Percentiles rank a stretch among this genome's conserved stretches.
phyloP scores from a whole-genome alignment of 2,113 vertebrate genomes.

The Zapus hudsonius region DNA sequence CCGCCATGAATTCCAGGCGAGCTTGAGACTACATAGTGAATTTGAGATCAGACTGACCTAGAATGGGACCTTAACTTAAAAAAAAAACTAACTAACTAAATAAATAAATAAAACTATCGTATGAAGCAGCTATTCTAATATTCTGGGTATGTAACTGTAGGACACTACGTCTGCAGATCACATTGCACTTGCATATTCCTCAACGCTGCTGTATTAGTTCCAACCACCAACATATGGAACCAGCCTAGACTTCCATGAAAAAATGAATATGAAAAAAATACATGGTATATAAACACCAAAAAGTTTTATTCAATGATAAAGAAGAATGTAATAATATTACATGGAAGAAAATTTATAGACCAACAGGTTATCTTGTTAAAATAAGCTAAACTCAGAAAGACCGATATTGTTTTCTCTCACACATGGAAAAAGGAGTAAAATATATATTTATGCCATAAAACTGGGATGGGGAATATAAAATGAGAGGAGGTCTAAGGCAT shows the following conservation, averaged over 20 bases:
- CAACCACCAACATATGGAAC: no score
- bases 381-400: not conserved
- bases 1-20: no score
- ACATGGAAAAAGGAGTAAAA: not conserved
- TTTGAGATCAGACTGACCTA: no score
- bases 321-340: not conserved
- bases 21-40: no score
- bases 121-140: not conserved
- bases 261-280: not conserved
- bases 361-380: not conserved
- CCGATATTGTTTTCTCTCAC: not conserved
- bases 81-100: not conserved
- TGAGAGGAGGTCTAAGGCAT: not conserved
- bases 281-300: not conserved
- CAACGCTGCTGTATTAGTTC: not conserved
- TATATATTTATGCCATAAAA: not conserved
- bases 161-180: no score
- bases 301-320: not conserved
- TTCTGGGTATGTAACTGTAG: not conserved
- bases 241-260: no score
- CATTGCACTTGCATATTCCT: not conserved
- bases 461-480: not conserved
- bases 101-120: not conserved
- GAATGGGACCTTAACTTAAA: no score
- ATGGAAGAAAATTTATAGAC: not conserved